Conservation (phyloP, 2,888 invertebrate genomes). For the Trichogramma dendrolimi region DNA sequence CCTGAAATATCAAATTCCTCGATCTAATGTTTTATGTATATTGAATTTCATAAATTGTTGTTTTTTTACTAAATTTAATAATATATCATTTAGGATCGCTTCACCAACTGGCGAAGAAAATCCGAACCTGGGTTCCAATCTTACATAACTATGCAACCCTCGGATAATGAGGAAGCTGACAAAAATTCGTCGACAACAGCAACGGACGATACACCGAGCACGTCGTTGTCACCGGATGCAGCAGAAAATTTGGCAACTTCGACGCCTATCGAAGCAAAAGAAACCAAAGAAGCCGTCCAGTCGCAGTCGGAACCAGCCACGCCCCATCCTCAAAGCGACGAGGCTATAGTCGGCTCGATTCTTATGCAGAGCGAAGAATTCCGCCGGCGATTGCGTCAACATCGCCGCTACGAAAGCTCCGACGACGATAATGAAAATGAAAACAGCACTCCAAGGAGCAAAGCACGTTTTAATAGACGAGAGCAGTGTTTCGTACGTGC, state of each 20-base stretch:
- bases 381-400: slow-evolving; percentile 66
- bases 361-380: slow-evolving; percentile 80
- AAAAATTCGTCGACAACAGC: slow-evolving; percentile 2
- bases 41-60: slow-evolving; percentile 28
- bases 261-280: slow-evolving; percentile 8
- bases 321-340: slow-evolving; percentile 57
- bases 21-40: too few relatives aligned
- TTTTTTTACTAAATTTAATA: too few relatives aligned
- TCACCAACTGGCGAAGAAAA: slow-evolving; percentile 68
- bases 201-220: slow-evolving; percentile 2
- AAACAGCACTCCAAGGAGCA: slow-evolving; percentile 26
- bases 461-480: slow-evolving; percentile 32
- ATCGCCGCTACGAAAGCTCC: slow-evolving; percentile 53
- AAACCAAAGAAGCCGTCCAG: slow-evolving; percentile 47
- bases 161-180: slow-evolving; percentile 41
- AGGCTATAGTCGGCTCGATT: slow-evolving; percentile 77
- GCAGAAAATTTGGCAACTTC: neutral
- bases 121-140: slow-evolving; percentile 65
- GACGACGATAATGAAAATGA: slow-evolving; percentile 23
- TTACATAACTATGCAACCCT: slow-evolving; percentile 45
- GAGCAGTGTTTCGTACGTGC: slow-evolving; percentile 42
- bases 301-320: slow-evolving; percentile 45
- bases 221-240: neutral
- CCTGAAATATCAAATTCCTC: too few relatives aligned
- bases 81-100: slow-evolving; percentile 45